phyloP scores from a whole-genome alignment of 2,888 invertebrate species.

The Melieria omissa region DNA sequence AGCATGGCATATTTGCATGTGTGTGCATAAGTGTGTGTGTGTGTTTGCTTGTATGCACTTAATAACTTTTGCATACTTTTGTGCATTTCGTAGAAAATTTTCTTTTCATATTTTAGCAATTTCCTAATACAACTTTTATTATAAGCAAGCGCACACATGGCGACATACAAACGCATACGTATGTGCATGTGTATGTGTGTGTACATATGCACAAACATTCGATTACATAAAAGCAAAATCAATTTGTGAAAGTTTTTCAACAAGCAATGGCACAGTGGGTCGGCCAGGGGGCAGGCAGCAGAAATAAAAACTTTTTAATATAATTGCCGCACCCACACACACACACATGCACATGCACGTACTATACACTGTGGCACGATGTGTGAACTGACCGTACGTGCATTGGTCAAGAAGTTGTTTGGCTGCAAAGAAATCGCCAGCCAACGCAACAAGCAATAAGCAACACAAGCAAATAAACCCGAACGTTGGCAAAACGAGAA shows the following conservation, averaged over 20 bases:
- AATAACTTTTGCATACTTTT: conserved; percentile 33
- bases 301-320: not conserved
- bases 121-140: conserved; percentile 27
- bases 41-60: conserved; percentile 21
- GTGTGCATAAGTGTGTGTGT: conserved; percentile 5
- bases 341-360: conserved; percentile 3
- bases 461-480: no score
- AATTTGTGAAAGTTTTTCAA: conserved; percentile 29
- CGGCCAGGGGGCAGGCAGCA: not conserved
- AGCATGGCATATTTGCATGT: not conserved
- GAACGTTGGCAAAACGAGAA: no score
- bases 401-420: no score
- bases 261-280: not conserved
- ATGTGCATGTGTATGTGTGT: conserved; percentile 13
- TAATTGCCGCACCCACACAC: not conserved
- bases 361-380: not conserved
- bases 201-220: not conserved
- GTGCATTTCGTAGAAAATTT: conserved; percentile 30
- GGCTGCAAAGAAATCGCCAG: no score
- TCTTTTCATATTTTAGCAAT: conserved; percentile 30
- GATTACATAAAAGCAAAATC: conserved; percentile 32
- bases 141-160: not conserved
- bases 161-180: not conserved
- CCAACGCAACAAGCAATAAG: no score
- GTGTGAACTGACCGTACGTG: no score